These are phyloP conservation scores for Augochlora pura DNA, from an alignment of 1,140 invertebrate genomes.

Conservation along the genomic window DNA sequence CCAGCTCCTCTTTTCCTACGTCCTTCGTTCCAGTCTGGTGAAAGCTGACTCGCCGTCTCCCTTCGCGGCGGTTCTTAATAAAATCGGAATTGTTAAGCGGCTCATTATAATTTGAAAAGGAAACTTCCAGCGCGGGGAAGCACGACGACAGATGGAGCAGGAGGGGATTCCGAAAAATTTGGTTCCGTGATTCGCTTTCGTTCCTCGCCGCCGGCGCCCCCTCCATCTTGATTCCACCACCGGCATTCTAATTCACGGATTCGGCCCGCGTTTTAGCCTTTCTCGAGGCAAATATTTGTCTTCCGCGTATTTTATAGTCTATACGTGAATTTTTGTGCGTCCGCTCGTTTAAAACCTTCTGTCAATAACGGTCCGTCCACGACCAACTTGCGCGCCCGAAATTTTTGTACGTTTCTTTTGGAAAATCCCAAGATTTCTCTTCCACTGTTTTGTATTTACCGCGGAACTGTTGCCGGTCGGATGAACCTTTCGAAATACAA, in stretches of 20 bases:
- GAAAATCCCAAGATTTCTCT: no score
- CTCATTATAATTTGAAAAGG: constrained; percentile 62
- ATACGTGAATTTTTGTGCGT: neutral
- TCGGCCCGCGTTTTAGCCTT: neutral
- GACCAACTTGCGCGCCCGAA: no score
- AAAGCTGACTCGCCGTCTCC: constrained; percentile 19
- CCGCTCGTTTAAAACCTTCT: neutral
- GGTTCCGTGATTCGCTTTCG: neutral
- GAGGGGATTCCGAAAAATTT: neutral
- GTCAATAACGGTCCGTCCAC: no score
- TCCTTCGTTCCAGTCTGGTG: constrained; percentile 43
- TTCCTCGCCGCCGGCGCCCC: no score
- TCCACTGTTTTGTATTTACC: no score
- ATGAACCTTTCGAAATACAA: no score
- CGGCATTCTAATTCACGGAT: neutral
- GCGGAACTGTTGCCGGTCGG: no score
- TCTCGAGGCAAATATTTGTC: neutral
- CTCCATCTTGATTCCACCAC: neutral
- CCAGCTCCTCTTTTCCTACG: constrained; percentile 11
- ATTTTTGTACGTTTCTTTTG: no score
- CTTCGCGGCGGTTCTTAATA: constrained; percentile 54
- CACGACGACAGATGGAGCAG: neutral
- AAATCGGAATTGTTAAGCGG: constrained; percentile 68
- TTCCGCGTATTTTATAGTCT: neutral
- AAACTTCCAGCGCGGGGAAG: constrained; percentile 11